A percentile compares a stretch with the other conserved stretches of the same genome.
phyloP scores from a whole-genome alignment of 2,888 invertebrate genomes.

The Hypsopygia costalis region DNA sequence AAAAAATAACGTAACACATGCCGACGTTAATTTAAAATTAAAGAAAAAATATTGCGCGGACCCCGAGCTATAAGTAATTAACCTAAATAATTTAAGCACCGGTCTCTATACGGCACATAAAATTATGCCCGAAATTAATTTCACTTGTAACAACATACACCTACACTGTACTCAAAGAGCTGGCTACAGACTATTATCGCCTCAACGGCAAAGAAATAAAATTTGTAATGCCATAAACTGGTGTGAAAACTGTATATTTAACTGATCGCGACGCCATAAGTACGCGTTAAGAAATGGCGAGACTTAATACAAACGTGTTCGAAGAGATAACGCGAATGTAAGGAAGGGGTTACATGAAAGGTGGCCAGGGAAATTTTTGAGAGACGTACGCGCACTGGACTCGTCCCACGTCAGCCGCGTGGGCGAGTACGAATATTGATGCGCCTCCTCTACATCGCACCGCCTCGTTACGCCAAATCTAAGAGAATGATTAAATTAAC shows the following conservation, averaged over 20 bases:
- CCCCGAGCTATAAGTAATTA: constrained; percentile 36
- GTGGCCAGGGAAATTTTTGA: constrained; percentile 48
- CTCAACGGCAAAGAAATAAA: constrained; percentile 12
- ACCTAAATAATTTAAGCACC: constrained; percentile 42
- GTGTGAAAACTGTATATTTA: constrained; percentile 10
- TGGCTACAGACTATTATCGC: constrained; percentile 13
- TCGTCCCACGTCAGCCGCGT: constrained; percentile 44
- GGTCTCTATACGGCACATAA: constrained; percentile 26
- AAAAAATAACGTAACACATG: constrained; percentile 58
- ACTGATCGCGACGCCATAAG: constrained; percentile 17
- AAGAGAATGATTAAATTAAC: constrained; percentile 41
- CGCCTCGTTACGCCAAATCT: constrained; percentile 46
- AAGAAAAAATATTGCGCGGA: constrained; percentile 46
- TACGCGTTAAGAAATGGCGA: constrained; percentile 30
- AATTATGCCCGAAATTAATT: constrained; percentile 31
- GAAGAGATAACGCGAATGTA: constrained; percentile 38
- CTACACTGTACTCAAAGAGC: neutral
- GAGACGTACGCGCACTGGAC: constrained; percentile 32
- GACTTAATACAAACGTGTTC: constrained; percentile 38
- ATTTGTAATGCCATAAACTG: constrained; percentile 10
- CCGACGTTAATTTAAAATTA: constrained; percentile 59
- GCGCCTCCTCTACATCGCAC: constrained; percentile 36
- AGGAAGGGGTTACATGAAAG: constrained; percentile 42
- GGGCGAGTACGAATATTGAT: constrained; percentile 61
- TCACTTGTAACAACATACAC: constrained; percentile 11